Base-by-base conservation (phyloP, 35 echinoderm and acorn worm species). In the Chiridota heheva region DNA sequence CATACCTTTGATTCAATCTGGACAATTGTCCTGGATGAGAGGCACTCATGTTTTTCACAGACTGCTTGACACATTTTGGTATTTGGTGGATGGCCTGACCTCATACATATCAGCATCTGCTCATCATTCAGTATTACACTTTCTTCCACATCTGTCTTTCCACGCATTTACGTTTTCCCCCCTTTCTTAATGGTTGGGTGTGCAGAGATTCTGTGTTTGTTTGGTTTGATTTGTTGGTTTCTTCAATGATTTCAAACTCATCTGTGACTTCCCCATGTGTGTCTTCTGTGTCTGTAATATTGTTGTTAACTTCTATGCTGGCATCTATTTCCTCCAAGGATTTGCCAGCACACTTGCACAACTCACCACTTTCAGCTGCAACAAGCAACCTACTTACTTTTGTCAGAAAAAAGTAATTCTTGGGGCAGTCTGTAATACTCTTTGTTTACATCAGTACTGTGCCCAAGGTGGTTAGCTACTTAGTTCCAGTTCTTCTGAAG, bases 301-400 rank as follows among this genome's bases (percentile, higher is more conserved):
- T 33, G 16, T 78, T 6, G 0, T 22, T 20, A 1, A 38, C 74
- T 40, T 78, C 49, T 3, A 78, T 58, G 5, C 33, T 67, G 29
- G 51, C 58, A 1, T 51, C 69, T 20, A 82, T 36, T 5, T 90
- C 80, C 36, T 84, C 69, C 24, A 84, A 46, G 44, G 69, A 44
- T 66, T 83, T 34, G 1, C 71, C 87, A 53, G 73, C 37, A 30
- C 18, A 76, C 30, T 84, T 31, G 47, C 84, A 80, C 26, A 84
- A 63, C 28, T 65, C 84, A 12, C 89, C 82, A 25, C 86, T 67
- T 43, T 86, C 89, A 42, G 72, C 39, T 10, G 49, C 72, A 45
- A 80, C 32, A 4, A 91, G 67, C 36, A 86, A 36, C 61, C 72
- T 86, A 36, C 70, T 67, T 18, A 91, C 82, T 71, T 91, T 91